Evolutionary conservation across 2,113 vertebrate species (phyloP).

Genomic region (Sardina pilchardus): DNA sequence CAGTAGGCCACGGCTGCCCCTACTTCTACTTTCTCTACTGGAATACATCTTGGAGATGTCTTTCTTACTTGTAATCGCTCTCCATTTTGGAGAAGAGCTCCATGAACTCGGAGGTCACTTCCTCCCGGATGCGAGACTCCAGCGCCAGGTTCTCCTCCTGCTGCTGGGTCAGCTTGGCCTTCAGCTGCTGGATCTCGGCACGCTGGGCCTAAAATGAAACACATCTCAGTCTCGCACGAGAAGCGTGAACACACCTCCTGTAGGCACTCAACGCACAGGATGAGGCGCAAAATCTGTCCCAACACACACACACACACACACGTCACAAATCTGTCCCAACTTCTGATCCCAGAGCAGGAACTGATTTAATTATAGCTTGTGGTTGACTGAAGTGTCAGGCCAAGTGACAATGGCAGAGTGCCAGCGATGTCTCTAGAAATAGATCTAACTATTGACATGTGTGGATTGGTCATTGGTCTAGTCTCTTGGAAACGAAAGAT

Average conservation of each 20-base stretch:
- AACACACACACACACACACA: too few species aligned
- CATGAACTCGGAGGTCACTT: conserved; percentile 81
- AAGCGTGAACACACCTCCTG: background rate
- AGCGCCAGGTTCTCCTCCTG: conserved; percentile 74
- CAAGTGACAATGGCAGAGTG: too few species aligned
- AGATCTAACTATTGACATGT: too few species aligned
- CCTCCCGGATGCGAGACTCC: conserved; percentile 87
- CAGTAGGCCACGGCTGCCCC: too few species aligned
- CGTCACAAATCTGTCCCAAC: background rate
- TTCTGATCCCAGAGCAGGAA: background rate
- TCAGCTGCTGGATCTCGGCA: conserved; percentile 35
- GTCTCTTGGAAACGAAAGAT: too few species aligned
- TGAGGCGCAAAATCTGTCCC: background rate
- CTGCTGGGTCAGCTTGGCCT: conserved; percentile 34
- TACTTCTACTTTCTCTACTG: too few species aligned
- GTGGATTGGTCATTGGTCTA: too few species aligned
- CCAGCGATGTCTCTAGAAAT: too few species aligned
- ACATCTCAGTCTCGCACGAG: background rate
- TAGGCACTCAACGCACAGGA: background rate
- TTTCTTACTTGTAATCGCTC: conserved; percentile 79
- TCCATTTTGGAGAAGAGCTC: conserved; percentile 79
- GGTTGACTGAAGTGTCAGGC: background rate
- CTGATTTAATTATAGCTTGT: background rate
- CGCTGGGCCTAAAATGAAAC: conserved; percentile 33
- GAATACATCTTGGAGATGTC: too few species aligned